These are phyloP conservation scores for Amiota minor DNA, from an alignment of 2,888 invertebrate species.

Conservation along the genomic window DNA sequence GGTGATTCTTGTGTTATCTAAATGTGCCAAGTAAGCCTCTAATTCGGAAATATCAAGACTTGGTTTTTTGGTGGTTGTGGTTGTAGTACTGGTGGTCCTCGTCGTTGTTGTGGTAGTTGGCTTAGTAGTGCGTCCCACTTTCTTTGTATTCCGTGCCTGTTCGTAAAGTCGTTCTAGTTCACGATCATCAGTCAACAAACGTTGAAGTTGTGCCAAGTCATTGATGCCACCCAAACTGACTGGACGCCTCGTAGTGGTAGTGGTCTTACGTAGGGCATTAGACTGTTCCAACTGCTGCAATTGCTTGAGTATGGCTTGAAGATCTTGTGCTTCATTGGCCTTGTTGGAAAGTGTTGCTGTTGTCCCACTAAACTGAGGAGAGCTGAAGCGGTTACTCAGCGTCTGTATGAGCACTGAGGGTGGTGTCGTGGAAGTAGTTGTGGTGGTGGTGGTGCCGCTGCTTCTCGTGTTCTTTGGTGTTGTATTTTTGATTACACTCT, in stretches of 20 bases:
- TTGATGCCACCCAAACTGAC: conserved; percentile 49
- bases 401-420: conserved; percentile 33
- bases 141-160: conserved; percentile 60
- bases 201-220: conserved; percentile 75
- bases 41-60: conserved; percentile 50
- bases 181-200: conserved; percentile 74
- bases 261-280: conserved; percentile 30
- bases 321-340: conserved; percentile 13
- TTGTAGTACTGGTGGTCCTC: conserved; percentile 66
- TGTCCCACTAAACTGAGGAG: not conserved
- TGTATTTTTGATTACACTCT: conserved; percentile 53
- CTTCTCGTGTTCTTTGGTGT: not conserved
- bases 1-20: conserved; percentile 69
- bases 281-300: conserved; percentile 42
- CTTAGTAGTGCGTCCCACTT: conserved; percentile 33
- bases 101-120: conserved; percentile 40
- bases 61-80: conserved; percentile 66
- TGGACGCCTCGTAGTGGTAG: conserved; percentile 23
- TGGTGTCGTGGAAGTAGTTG: conserved; percentile 14
- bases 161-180: conserved; percentile 68
- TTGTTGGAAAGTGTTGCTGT: not conserved
- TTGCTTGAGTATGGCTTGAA: conserved; percentile 37
- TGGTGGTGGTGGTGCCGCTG: not conserved
- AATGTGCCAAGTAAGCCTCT: conserved; percentile 66
- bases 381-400: conserved; percentile 57